These are phyloP conservation scores for Mormyrus proboscirostris DNA, from an alignment of 2,797 vertebrate species.

Conservation along the genomic window DNA sequence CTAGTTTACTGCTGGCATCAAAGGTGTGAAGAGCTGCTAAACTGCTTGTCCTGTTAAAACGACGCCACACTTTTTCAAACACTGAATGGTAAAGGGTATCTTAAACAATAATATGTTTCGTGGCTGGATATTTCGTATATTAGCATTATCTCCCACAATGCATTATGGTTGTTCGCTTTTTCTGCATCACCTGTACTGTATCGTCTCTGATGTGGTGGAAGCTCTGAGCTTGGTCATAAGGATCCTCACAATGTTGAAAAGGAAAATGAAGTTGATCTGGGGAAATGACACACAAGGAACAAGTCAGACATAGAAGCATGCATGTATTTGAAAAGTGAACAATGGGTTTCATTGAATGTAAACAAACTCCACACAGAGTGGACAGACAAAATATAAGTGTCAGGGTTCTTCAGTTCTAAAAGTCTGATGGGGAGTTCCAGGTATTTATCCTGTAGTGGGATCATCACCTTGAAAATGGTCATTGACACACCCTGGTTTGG, in stretches of 20 bases:
- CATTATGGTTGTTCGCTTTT: neutral
- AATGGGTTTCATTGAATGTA: neutral
- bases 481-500: neutral
- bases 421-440: neutral
- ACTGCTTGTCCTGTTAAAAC: neutral
- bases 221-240: constrained; percentile 92
- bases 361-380: neutral
- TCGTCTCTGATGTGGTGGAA: constrained; percentile 88
- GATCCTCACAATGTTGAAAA: constrained; percentile 90
- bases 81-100: neutral
- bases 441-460: neutral
- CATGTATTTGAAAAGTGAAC: neutral
- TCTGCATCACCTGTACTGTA: constrained; percentile 80
- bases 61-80: neutral
- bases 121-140: neutral
- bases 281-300: neutral
- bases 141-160: neutral
- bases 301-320: neutral
- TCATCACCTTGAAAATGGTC: neutral
- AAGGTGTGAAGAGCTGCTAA: neutral
- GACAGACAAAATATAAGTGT: neutral
- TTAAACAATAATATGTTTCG: neutral
- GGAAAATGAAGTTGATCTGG: constrained; percentile 93
- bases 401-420: neutral
- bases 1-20: neutral